Conservation (phyloP, 2,797 vertebrate species). For the Xiphophorus birchmanni region DNA sequence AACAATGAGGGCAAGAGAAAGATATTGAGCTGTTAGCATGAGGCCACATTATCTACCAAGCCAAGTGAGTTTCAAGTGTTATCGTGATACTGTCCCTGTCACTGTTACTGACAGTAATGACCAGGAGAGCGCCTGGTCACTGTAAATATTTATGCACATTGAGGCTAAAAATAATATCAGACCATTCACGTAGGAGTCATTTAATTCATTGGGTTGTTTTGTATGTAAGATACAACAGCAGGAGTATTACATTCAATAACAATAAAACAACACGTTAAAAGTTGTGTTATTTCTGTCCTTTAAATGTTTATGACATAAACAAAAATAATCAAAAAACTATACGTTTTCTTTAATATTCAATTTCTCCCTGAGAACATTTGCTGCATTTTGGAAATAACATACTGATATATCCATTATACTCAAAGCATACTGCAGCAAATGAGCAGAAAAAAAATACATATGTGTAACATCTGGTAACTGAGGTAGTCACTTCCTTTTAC, state of each 20-base stretch:
- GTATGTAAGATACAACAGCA: not conserved
- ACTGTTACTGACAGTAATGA: too few species aligned
- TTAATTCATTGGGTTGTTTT: not conserved
- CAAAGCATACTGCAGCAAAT: not conserved
- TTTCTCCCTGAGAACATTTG: slow-evolving; percentile 2
- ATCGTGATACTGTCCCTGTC: too few species aligned
- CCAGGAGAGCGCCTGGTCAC: not conserved
- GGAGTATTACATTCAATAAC: not conserved
- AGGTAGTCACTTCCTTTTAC: not conserved
- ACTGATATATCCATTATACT: not conserved
- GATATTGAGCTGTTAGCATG: too few species aligned
- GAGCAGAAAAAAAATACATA: not conserved
- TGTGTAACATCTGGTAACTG: slow-evolving; percentile 4
- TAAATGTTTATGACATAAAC: not conserved
- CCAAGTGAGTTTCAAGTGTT: too few species aligned
- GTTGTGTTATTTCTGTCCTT: not conserved
- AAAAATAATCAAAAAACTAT: not conserved
- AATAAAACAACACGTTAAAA: not conserved
- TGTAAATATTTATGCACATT: not conserved
- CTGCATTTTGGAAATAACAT: not conserved
- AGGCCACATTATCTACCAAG: too few species aligned
- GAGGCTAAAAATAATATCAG: not conserved
- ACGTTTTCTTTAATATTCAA: not conserved
- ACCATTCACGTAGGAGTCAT: not conserved
- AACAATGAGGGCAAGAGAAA: too few species aligned